Conservation (phyloP, 2,888 invertebrate genomes). For the Entomobrya proxima region DNA sequence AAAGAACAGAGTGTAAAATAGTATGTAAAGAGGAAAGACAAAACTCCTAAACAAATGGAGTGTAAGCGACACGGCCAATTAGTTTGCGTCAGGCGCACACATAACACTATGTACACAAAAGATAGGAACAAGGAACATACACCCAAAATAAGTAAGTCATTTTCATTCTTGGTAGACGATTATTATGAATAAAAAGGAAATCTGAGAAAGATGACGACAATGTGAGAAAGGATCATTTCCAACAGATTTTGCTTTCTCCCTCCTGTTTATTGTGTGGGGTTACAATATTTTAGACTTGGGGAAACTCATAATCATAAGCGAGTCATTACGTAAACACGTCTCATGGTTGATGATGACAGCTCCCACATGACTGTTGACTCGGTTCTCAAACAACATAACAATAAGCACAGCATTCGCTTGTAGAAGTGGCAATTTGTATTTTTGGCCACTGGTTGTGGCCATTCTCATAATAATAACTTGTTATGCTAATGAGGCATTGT, state of each 20-base stretch:
- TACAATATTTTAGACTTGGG: not conserved
- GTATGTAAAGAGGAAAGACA: not conserved
- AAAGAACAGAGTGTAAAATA: not conserved
- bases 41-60: slow-evolving; percentile 1
- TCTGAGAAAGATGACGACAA: slow-evolving; percentile 20
- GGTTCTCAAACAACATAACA: not conserved
- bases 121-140: not conserved
- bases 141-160: slow-evolving; percentile 22
- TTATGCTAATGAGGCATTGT: slow-evolving; percentile 23
- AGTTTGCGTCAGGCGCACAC: slow-evolving; percentile 15
- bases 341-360: slow-evolving; percentile 36
- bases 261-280: not conserved
- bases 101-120: not conserved
- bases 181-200: slow-evolving; percentile 17
- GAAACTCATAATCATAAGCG: not conserved
- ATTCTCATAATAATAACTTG: not conserved
- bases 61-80: slow-evolving; percentile 31
- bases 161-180: slow-evolving; percentile 15
- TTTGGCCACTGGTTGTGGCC: not conserved
- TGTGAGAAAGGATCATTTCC: slow-evolving; percentile 20
- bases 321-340: slow-evolving; percentile 22
- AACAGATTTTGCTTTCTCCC: not conserved
- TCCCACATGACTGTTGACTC: slow-evolving; percentile 17
- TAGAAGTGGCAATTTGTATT: not conserved
- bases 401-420: not conserved